Conservation (phyloP, 1,140 invertebrate species). For the Whitmania pigra region DNA sequence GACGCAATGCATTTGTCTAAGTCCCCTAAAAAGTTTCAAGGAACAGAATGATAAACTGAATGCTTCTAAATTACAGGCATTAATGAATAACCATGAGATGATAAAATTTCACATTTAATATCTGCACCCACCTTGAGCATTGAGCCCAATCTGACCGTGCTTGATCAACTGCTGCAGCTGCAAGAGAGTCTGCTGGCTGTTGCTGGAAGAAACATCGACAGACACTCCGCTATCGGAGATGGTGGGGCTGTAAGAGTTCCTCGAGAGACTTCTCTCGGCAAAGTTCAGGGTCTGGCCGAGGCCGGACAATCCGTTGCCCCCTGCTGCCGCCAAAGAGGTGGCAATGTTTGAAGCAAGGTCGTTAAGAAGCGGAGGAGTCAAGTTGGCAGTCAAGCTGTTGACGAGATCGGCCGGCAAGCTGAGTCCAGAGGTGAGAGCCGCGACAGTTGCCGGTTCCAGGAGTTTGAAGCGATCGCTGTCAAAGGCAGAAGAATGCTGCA, state of each 20-base stretch:
- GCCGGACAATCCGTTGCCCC: neutral
- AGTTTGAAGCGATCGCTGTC: neutral
- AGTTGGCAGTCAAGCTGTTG: slow-evolving; percentile 26
- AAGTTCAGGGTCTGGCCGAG: slow-evolving; percentile 15
- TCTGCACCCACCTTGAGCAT: slow-evolving; percentile 26
- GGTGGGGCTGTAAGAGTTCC: slow-evolving; percentile 32
- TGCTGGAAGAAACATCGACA: slow-evolving; percentile 51
- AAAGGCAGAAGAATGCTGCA: slow-evolving; percentile 5
- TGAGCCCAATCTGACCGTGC: slow-evolving; percentile 48
- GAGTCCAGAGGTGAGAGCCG: neutral
- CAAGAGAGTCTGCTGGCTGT: slow-evolving; percentile 60
- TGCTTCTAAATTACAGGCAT: too few species aligned
- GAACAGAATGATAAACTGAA: neutral
- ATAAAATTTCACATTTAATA: too few species aligned
- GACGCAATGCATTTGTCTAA: neutral
- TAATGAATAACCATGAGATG: too few species aligned
- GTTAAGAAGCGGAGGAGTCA: slow-evolving; percentile 27
- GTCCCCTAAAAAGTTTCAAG: neutral
- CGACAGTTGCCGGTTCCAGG: neutral
- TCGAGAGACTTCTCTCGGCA: slow-evolving; percentile 21
- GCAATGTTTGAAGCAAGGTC: slow-evolving; percentile 27
- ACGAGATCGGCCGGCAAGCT: neutral
- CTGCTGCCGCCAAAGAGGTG: slow-evolving; percentile 27
- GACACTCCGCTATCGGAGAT: slow-evolving; percentile 43
- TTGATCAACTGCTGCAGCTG: slow-evolving; percentile 77